phyloP scores from a whole-genome alignment of 1,140 invertebrate species.

The Stegodyphus dumicola region DNA sequence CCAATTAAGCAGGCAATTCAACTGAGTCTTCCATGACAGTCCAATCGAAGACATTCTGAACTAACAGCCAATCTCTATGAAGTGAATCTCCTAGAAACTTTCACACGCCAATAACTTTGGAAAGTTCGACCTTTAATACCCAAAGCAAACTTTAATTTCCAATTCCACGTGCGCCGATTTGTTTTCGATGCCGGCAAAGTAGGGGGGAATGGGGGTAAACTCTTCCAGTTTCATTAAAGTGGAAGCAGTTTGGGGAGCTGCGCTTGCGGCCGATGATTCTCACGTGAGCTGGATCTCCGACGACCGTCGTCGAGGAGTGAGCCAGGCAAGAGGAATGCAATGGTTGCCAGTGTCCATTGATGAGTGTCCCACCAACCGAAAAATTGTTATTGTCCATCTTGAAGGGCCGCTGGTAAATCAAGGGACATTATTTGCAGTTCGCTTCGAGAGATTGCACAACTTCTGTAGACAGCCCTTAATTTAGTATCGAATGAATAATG shows the following conservation, averaged over 20 bases:
- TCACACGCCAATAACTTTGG: neutral
- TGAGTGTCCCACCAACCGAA: constrained; percentile 41
- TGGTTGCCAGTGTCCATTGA: constrained; percentile 8
- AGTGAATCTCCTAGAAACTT: constrained; percentile 5
- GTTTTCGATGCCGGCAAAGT: constrained; percentile 17
- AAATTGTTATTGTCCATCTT: constrained; percentile 44
- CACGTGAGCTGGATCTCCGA: constrained; percentile 30
- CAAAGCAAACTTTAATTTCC: constrained; percentile 37
- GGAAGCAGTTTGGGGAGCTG: too few relatives aligned
- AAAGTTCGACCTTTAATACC: neutral
- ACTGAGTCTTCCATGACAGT: too few relatives aligned
- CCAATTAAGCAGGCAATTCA: too few relatives aligned
- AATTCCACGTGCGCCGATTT: constrained; percentile 24
- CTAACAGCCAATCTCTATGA: too few relatives aligned
- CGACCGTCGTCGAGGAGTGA: neutral
- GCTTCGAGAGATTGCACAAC: neutral
- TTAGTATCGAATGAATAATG: too few relatives aligned
- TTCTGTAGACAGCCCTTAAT: too few relatives aligned
- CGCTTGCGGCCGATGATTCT: neutral
- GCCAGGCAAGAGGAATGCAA: constrained; percentile 19
- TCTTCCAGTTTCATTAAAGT: constrained; percentile 41
- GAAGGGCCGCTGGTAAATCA: constrained; percentile 25
- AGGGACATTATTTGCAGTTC: constrained; percentile 40
- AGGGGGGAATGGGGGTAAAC: neutral
- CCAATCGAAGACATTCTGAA: too few relatives aligned